phyloP scores from a whole-genome alignment of 1,140 invertebrate species.

The Tetramorium simillimum region DNA sequence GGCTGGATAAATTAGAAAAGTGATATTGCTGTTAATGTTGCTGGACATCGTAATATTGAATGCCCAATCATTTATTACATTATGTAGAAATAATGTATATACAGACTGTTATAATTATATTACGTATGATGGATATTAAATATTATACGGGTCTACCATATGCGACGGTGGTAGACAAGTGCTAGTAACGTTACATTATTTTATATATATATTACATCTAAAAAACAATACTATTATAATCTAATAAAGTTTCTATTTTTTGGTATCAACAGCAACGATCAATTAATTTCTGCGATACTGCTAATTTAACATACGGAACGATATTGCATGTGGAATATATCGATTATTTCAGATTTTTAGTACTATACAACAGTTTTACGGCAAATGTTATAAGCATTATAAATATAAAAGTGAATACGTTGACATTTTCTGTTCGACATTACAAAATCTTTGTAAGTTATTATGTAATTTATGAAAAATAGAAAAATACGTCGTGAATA shows the following conservation, averaged over 20 bases:
- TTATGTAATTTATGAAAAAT: conserved; percentile 22
- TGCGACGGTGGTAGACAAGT: conserved; percentile 69
- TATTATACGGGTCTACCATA: conserved; percentile 72
- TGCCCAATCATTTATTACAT: conserved; percentile 74
- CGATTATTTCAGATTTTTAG: neutral
- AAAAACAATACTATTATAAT: conserved; percentile 71
- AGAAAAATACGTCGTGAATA: conserved; percentile 21
- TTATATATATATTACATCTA: conserved; percentile 77
- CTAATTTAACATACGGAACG: neutral
- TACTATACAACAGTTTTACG: neutral
- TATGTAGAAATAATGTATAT: conserved; percentile 76
- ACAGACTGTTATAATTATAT: conserved; percentile 77
- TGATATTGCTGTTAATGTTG: conserved; percentile 74
- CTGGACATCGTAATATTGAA: conserved; percentile 68
- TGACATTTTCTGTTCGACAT: neutral
- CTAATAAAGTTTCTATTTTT: conserved; percentile 85
- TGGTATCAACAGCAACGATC: conserved; percentile 75
- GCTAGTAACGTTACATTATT: conserved; percentile 75
- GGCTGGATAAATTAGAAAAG: conserved; percentile 60
- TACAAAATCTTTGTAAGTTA: conserved; percentile 25
- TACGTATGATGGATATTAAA: conserved; percentile 65
- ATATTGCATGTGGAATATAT: neutral
- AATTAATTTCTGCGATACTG: conserved; percentile 63
- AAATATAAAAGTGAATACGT: conserved; percentile 16
- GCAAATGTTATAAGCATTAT: conserved; percentile 1